Conservation (phyloP, 2,797 vertebrate species). For the Eulemur rubriventer region DNA sequence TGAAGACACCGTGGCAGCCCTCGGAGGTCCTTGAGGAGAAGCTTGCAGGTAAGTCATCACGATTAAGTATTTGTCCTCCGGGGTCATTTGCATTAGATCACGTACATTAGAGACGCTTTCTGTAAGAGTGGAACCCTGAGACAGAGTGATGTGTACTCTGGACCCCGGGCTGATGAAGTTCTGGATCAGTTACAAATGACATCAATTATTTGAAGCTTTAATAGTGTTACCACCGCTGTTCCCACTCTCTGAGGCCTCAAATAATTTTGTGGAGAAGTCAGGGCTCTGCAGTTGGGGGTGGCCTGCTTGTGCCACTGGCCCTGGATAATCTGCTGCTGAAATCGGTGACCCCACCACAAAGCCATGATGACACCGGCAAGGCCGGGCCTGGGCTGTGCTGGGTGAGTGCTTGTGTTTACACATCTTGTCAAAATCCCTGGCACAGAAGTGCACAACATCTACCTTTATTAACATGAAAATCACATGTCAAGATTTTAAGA, state of each 20-base stretch:
- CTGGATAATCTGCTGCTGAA: too few relatives aligned
- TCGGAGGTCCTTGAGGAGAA: background rate
- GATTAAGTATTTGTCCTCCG: accelerated
- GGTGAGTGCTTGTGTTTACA: accelerated
- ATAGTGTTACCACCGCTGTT: background rate
- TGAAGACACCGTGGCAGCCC: background rate
- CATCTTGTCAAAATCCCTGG: accelerated
- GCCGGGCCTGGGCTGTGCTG: accelerated
- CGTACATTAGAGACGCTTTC: accelerated
- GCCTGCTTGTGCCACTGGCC: background rate
- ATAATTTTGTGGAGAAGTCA: background rate
- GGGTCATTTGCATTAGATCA: background rate
- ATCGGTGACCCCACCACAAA: accelerated
- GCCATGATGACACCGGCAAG: accelerated
- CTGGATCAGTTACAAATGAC: background rate
- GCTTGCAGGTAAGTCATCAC: accelerated
- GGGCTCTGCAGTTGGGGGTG: background rate
- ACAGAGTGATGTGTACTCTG: accelerated
- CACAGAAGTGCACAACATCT: accelerated
- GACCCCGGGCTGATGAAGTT: background rate
- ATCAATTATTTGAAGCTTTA: background rate
- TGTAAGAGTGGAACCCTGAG: background rate
- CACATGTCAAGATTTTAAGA: background rate
- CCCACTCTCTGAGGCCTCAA: background rate
- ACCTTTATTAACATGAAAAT: accelerated